Base-by-base conservation (phyloP, 2,797 vertebrate genomes). In the Scolopax bukidnonensis region DNA sequence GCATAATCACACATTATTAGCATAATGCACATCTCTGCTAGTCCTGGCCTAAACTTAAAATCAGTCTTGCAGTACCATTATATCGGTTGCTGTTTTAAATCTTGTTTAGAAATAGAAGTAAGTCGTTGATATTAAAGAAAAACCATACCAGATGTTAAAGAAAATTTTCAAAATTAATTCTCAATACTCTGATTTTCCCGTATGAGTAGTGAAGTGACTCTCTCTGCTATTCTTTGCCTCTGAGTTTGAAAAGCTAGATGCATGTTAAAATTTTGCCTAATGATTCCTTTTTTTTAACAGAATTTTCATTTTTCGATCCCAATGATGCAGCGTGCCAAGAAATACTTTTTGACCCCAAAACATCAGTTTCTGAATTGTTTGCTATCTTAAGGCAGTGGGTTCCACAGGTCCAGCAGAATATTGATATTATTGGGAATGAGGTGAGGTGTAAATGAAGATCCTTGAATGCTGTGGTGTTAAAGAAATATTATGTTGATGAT, bases 371-470 rank as follows among this genome's bases (percentile, higher is more conserved):
- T 4, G 99, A 99, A 97, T 98, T 99, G 93, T 99, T 99, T 91
- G 99, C 99, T 40, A 99, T 99, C 89, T 98, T 99, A 95, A 98
- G 99, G 79, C 99, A 99, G 78, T 99, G 99, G 99, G 99, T 99
- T 89, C 99, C 99, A 28, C 99, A 99, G 96, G 99, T 99, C 80
- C 99, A 99, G 98, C 99, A 99, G 97, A 99, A 99, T 96, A 99
- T 99, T 25, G 97, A 98, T 89, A 81, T 99, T 53, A 99, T 99
- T 78, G 99, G 99, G 87, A 99, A 98, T 56, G 99, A 99, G 99
- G 99, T 99, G 96, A 97, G 96, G 28, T n/a, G 12, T 33, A 51
- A 84, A 43, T 65, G 8, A 50, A 80, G 23, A 48, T 53, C 41
- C 28, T 67, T 71, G 59, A 51, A 48, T 89, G 27, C 25, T 38